Percentiles rank a stretch among this genome's conserved stretches.
These are phyloP conservation scores for Mastomys natalensis DNA, from an alignment of 2,113 vertebrate genomes.

Conservation along the genomic window DNA sequence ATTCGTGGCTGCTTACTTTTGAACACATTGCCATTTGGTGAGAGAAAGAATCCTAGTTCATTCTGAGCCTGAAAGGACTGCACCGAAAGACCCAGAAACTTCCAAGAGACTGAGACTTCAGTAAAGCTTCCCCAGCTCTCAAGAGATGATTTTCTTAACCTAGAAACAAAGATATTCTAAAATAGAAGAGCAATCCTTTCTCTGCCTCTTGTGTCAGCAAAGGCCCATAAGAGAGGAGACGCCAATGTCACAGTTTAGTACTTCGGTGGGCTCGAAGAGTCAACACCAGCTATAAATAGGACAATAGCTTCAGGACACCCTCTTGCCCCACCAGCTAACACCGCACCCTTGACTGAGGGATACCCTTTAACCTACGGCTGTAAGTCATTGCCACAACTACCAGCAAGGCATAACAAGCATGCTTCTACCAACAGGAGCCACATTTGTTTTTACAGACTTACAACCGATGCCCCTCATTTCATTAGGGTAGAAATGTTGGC, in stretches of 20 bases:
- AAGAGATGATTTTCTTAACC: slow-evolving; percentile 31
- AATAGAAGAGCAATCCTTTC: neutral
- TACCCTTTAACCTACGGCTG: slow-evolving; percentile 67
- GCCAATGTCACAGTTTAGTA: neutral
- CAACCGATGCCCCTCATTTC: slow-evolving; percentile 55
- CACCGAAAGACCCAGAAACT: neutral
- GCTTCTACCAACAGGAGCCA: slow-evolving; percentile 29
- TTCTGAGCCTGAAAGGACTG: neutral
- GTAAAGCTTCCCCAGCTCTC: slow-evolving; percentile 5
- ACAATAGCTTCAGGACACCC: slow-evolving; percentile 1
- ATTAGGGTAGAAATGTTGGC: neutral
- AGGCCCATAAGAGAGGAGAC: neutral
- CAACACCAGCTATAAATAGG: slow-evolving; percentile 63
- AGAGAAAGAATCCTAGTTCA: neutral
- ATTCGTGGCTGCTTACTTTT: neutral
- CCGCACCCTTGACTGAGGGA: slow-evolving; percentile 73
- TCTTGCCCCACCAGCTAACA: slow-evolving; percentile 55
- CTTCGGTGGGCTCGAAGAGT: slow-evolving; percentile 21
- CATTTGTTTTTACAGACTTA: slow-evolving; percentile 61
- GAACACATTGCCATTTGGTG: neutral
- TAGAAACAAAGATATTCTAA: slow-evolving; percentile 10
- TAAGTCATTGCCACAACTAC: slow-evolving; percentile 71
- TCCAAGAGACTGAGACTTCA: neutral
- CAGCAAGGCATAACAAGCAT: slow-evolving; percentile 68
- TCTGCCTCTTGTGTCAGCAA: neutral